Evolutionary conservation across 1,140 invertebrate species (phyloP).

Genomic region (Bombyx mandarina): DNA sequence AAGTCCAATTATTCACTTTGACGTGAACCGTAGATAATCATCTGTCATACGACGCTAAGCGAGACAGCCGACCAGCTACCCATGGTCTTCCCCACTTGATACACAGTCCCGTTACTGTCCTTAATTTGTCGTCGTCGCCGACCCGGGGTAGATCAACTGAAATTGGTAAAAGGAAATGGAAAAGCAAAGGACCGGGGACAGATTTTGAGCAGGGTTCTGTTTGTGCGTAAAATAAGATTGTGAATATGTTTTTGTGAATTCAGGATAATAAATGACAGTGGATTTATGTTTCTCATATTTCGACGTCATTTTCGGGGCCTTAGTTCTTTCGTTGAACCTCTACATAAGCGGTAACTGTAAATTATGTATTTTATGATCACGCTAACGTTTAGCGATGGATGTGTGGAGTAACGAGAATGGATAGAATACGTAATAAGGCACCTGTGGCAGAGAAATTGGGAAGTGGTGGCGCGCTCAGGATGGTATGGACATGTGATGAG

Average conservation of each 20-base stretch:
- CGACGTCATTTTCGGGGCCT: too few relatives aligned
- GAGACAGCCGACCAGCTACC: conserved; percentile 34
- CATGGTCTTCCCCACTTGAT: conserved; percentile 27
- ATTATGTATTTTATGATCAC: too few relatives aligned
- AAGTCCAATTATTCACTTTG: conserved; percentile 68
- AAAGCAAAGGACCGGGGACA: conserved; percentile 39
- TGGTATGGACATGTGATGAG: too few relatives aligned
- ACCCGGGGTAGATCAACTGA: conserved; percentile 18
- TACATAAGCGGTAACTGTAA: too few relatives aligned
- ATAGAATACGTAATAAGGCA: too few relatives aligned
- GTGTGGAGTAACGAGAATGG: too few relatives aligned
- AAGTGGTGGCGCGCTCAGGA: too few relatives aligned
- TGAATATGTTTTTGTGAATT: conserved; percentile 36
- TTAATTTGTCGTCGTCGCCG: not conserved
- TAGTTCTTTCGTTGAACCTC: too few relatives aligned
- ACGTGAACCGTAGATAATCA: conserved; percentile 64
- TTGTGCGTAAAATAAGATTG: conserved; percentile 38
- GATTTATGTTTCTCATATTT: too few relatives aligned
- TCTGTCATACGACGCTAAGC: conserved; percentile 57
- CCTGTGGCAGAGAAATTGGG: too few relatives aligned
- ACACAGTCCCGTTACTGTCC: conserved; percentile 9
- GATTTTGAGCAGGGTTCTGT: conserved; percentile 51
- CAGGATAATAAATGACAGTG: too few relatives aligned
- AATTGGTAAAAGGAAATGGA: conserved; percentile 28
- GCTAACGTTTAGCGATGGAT: too few relatives aligned